A percentile compares a stretch with the other conserved stretches of the same genome.
Conservation (phyloP, 2,888 invertebrate genomes). For the Papilio demoleus region DNA sequence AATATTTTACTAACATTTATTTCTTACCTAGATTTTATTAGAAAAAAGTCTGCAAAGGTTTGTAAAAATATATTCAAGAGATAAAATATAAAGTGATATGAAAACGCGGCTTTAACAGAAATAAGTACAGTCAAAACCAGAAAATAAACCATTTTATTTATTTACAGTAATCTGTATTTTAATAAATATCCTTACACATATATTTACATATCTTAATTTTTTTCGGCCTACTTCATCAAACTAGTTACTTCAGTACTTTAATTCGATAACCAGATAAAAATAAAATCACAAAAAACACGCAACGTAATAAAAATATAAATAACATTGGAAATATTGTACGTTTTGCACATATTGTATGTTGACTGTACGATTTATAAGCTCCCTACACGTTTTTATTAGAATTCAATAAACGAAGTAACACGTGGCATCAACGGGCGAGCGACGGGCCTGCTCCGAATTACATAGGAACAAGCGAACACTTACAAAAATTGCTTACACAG, state of each 20-base stretch:
- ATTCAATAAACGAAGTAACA: slow-evolving; percentile 70
- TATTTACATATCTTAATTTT: no score
- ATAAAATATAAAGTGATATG: no score
- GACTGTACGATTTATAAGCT: slow-evolving; percentile 50
- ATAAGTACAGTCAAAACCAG: no score
- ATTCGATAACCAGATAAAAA: neutral
- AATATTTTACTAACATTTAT: neutral
- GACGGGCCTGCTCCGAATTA: slow-evolving; percentile 59
- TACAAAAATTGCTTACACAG: slow-evolving; percentile 82
- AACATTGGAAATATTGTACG: neutral
- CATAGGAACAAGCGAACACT: slow-evolving; percentile 69
- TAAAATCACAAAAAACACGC: neutral
- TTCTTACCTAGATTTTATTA: neutral
- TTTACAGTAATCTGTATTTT: no score
- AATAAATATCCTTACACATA: no score
- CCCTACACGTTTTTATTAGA: slow-evolving; percentile 58
- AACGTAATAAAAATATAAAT: slow-evolving; percentile 8
- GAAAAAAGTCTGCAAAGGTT: neutral
- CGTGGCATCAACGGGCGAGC: slow-evolving; percentile 61
- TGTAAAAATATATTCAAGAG: neutral
- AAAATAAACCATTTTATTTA: no score
- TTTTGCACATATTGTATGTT: slow-evolving; percentile 27
- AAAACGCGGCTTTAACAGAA: no score
- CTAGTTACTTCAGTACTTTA: no score
- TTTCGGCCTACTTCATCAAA: no score